phyloP scores from a whole-genome alignment of 2,888 invertebrate genomes.

The Cremastobaeus sp. region DNA sequence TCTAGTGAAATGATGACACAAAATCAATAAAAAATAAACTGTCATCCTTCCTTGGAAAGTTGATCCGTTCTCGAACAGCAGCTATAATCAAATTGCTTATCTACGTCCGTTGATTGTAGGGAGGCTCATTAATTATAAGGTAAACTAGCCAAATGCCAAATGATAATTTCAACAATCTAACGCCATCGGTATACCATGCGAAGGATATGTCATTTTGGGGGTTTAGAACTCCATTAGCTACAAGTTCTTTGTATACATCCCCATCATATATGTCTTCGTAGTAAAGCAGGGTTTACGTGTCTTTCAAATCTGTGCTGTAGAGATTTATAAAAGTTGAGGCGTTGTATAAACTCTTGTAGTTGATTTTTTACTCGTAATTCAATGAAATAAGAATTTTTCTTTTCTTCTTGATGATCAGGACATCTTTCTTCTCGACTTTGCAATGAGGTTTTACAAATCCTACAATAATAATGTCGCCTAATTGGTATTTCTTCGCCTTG shows the following conservation, averaged over 20 bases:
- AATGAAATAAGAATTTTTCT: too few relatives aligned
- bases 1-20: too few relatives aligned
- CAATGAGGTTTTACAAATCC: background rate
- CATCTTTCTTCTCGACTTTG: background rate
- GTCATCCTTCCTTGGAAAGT: too few relatives aligned
- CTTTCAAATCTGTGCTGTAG: background rate
- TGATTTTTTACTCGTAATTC: too few relatives aligned
- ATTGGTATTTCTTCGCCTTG: background rate
- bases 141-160: slow-evolving; percentile 18
- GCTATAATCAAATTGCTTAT: slow-evolving; percentile 54
- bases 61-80: too few relatives aligned
- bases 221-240: background rate
- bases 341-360: background rate
- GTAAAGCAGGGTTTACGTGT: background rate
- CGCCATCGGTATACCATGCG: slow-evolving; percentile 60
- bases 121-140: slow-evolving; percentile 13
- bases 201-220: slow-evolving; percentile 14
- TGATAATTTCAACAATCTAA: background rate
- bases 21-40: too few relatives aligned
- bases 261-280: slow-evolving; percentile 8
- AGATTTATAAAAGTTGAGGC: background rate
- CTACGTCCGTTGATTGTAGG: slow-evolving; percentile 1
- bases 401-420: too few relatives aligned
- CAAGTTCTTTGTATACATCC: slow-evolving; percentile 5
- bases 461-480: background rate